These are phyloP conservation scores for Sinodicranocentrus sp. DNA, from an alignment of 2,888 invertebrate genomes.

Conservation along the genomic window DNA sequence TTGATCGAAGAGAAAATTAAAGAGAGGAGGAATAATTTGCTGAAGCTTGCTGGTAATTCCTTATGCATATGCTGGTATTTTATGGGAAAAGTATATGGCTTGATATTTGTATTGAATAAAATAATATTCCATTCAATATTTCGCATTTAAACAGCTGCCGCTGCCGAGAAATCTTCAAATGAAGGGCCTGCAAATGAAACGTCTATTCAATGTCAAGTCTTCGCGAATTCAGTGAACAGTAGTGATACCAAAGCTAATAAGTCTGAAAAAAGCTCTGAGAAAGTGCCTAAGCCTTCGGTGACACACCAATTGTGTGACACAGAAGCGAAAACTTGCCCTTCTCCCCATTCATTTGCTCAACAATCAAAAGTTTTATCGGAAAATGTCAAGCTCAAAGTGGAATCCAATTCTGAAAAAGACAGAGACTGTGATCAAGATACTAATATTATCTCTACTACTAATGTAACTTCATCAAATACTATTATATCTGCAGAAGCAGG, in stretches of 20 bases:
- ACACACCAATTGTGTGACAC: neutral
- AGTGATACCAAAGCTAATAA: too few relatives aligned
- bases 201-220: neutral
- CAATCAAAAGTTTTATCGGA: constrained; percentile 42
- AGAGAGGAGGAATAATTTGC: constrained; percentile 85
- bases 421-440: constrained; percentile 52
- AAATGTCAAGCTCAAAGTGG: constrained; percentile 58
- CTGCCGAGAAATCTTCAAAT: constrained; percentile 50
- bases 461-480: constrained; percentile 4
- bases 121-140: too few relatives aligned
- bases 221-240: too few relatives aligned
- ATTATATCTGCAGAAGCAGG: neutral
- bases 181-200: neutral
- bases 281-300: neutral
- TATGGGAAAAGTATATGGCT: neutral
- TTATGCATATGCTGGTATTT: too few relatives aligned
- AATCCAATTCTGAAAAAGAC: constrained; percentile 60
- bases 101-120: constrained; percentile 22
- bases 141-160: constrained; percentile 38
- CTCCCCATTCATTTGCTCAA: constrained; percentile 53
- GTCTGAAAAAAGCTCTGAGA: neutral
- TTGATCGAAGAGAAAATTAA: constrained; percentile 96
- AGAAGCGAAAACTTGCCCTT: constrained; percentile 8
- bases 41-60: constrained; percentile 49
- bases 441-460: constrained; percentile 13